Base-by-base conservation (phyloP, 2,888 invertebrate genomes). In the Hipparchia semele region DNA sequence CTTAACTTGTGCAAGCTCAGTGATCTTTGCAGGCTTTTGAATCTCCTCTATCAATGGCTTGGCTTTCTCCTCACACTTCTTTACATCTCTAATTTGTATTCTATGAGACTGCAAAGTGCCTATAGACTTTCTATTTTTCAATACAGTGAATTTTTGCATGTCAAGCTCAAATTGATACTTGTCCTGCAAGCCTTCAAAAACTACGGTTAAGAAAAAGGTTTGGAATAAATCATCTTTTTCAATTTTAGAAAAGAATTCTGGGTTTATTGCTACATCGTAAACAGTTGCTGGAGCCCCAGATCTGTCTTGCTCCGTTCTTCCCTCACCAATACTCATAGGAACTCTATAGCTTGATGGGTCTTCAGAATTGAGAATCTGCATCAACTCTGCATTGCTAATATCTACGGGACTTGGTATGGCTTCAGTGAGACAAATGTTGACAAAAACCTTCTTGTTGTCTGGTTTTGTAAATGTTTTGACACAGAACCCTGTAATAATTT, bases 321-420 rank as follows among this genome's bases (percentile, higher is more conserved):
- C 95, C 83, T 97, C 96, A 0, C 98, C 98, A 77, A 99, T 96
- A 86, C 98, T 98, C 97, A 99, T 97, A 0, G 98, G 98, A 62
- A 99, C 96, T 76, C 96, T 94, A 87, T 96, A 98, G 65, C 95
- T 95, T 4, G 96, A 95, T 0, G 96, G 95, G 68, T 96, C 96
- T 71, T 95, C 95, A 0, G 96, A 96, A 75, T 95, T 94, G 45
- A 98, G 87, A 71, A 97, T 95, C 73, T 95, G 94, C 78, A 95
- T 91, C 1, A 98, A 92, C 80, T 97, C 96, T 71, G 95, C 95
- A 84, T 96, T 95, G 1, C 95, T 94, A 59, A 97, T 95, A 80
- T 97, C 96, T 80, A 95, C 94, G 1, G 96, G 97, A 72, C 95
- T 89, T 9, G 97, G 97, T 79, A 97, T 96, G 61, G 96, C 96